phyloP scores from a whole-genome alignment of 2,797 vertebrate genomes.

The Nyctibius grandis region DNA sequence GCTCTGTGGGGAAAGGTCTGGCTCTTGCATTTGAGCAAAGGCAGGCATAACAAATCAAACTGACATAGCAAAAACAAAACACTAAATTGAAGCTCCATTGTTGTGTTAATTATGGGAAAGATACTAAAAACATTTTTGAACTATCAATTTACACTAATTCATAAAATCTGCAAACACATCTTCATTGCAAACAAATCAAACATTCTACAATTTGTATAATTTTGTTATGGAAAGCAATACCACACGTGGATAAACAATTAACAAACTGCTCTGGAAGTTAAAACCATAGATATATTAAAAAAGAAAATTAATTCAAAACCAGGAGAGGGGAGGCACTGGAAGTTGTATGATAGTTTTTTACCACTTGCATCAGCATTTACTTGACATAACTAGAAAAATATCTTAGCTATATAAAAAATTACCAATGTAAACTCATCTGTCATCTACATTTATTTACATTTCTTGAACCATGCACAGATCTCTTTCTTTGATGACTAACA shows the following conservation, averaged over 20 bases:
- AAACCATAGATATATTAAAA: neutral
- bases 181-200: neutral
- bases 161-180: neutral
- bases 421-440: neutral
- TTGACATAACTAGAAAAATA: neutral
- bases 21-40: neutral
- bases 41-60: neutral
- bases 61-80: neutral
- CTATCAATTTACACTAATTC: neutral
- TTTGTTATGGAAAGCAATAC: neutral
- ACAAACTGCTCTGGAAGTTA: neutral
- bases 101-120: neutral
- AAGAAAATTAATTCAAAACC: neutral
- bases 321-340: neutral
- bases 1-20: neutral
- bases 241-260: neutral
- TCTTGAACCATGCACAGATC: neutral
- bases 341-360: neutral
- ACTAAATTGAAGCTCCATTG: neutral
- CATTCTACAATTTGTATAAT: neutral
- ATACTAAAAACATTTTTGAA: neutral
- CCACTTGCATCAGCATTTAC: neutral
- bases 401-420: neutral
- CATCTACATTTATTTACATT: neutral
- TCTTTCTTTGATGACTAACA: neutral